These are phyloP conservation scores for Cerastoderma edule DNA, from an alignment of 2,888 invertebrate genomes.

Conservation along the genomic window DNA sequence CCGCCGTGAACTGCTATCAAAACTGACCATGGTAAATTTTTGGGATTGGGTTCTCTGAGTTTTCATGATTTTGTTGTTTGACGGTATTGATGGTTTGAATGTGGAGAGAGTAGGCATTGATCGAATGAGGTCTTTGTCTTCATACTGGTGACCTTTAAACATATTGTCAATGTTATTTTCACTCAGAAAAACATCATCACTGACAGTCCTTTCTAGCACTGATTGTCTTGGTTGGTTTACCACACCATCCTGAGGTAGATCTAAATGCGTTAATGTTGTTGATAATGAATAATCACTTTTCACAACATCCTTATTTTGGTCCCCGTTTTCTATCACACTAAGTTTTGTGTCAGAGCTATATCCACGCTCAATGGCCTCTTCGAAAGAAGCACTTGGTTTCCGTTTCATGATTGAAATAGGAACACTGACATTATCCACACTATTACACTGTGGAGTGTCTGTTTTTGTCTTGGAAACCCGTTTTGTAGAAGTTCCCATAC, in stretches of 20 bases:
- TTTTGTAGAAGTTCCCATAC: slow-evolving; percentile 22
- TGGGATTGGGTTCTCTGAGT: slow-evolving; percentile 34
- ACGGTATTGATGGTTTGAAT: slow-evolving; percentile 31
- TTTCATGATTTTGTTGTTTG: slow-evolving; percentile 1
- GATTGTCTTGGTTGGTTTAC: slow-evolving; percentile 24
- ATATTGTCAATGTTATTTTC: slow-evolving; percentile 41
- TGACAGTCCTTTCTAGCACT: slow-evolving; percentile 25
- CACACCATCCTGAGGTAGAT: slow-evolving; percentile 25
- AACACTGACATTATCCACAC: slow-evolving; percentile 47
- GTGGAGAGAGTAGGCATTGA: slow-evolving; percentile 28
- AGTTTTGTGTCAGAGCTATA: slow-evolving; percentile 38
- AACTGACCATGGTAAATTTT: slow-evolving; percentile 51
- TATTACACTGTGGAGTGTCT: slow-evolving; percentile 40
- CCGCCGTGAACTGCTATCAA: slow-evolving; percentile 42
- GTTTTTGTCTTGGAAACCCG: slow-evolving; percentile 23
- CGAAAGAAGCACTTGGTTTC: slow-evolving; percentile 54
- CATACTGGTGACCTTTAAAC: slow-evolving; percentile 24
- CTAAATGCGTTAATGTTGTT: neutral
- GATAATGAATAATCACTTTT: no score
- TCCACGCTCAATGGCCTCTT: slow-evolving; percentile 54
- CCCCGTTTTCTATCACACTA: neutral
- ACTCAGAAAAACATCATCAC: slow-evolving; percentile 50
- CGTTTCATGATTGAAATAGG: slow-evolving; percentile 26
- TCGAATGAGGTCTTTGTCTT: neutral
- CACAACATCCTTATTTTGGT: no score